Base-by-base conservation (phyloP, 2,113 vertebrate genomes). In the Osmerus mordax region DNA sequence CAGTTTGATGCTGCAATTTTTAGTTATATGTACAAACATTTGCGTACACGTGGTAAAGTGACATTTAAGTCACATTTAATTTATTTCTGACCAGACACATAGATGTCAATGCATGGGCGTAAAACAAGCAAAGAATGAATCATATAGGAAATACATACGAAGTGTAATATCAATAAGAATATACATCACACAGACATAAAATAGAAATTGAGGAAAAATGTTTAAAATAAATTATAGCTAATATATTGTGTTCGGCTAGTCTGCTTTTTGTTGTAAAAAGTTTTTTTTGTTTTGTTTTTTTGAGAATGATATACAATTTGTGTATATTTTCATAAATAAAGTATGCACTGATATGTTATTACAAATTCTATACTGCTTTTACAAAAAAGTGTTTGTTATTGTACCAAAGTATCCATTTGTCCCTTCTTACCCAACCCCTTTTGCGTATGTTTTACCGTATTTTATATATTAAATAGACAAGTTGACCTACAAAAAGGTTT, bases 311-410 rank as follows among this genome's bases (percentile, higher is more conserved):
- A 94, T 94, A 94, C 93, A 95, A 80, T 94, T 94, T 96, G 94
- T 95, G 95, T 96, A 96, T 96, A 96, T 96, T 96, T 95, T 93
- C 96, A 95, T 94, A 92, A 93, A 84, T 89, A 90, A 95, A 95
- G 94, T 96, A 95, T 95, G 95, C 95, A 96, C 95, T 96, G 94
- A 96, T 90, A 94, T 95, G 95, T 95, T 95, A 93, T 92, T 92
- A 84, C 90, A 94, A 94, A 93, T 92, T 94, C 93, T 95, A 93
- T 95, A 94, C 94, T 93, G 90, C 95, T 96, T 96, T 95, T 93
- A 94, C 94, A 95, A 94, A 94, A 93, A 92, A 93, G 92, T 93
- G 94, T 95, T 94, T 95, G 94, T 95, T 64, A 74, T 85, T 93
- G 95, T 95, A 95, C 94, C 94, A 94, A 95, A 95, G 94, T 92